Evolutionary conservation across 2,113 vertebrate species (phyloP).

Genomic region (Hepsetus odoe): DNA sequence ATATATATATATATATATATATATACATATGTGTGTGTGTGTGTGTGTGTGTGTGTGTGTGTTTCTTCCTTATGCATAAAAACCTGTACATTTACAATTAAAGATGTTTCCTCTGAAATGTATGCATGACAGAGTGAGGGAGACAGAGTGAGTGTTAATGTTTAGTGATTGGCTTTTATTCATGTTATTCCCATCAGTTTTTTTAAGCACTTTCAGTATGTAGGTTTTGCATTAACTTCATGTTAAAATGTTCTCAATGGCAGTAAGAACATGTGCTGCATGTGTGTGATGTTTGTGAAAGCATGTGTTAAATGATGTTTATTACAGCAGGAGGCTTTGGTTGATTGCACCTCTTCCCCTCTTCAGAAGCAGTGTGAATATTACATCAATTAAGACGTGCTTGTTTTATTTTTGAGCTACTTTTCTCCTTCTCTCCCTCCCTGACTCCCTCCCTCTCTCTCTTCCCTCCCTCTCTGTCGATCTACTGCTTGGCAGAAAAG

Average conservation of each 20-base stretch:
- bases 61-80: too few relatives aligned
- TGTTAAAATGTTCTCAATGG: not conserved
- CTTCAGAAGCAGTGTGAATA: conserved; percentile 28
- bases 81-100: too few relatives aligned
- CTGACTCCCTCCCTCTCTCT: too few relatives aligned
- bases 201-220: not conserved
- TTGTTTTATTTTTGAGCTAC: not conserved
- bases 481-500: conserved; percentile 46
- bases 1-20: too few relatives aligned
- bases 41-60: too few relatives aligned
- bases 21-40: too few relatives aligned
- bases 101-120: too few relatives aligned
- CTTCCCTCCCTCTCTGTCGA: too few relatives aligned
- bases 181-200: not conserved
- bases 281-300: not conserved
- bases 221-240: not conserved
- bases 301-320: not conserved
- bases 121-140: too few relatives aligned
- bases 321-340: not conserved
- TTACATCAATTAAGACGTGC: conserved; percentile 52
- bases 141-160: too few relatives aligned
- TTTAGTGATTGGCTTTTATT: too few relatives aligned
- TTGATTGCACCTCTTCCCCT: conserved; percentile 7
- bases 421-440: not conserved
- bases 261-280: not conserved